Conservation (phyloP, 2,113 vertebrate species). For the Microtus richardsoni region DNA sequence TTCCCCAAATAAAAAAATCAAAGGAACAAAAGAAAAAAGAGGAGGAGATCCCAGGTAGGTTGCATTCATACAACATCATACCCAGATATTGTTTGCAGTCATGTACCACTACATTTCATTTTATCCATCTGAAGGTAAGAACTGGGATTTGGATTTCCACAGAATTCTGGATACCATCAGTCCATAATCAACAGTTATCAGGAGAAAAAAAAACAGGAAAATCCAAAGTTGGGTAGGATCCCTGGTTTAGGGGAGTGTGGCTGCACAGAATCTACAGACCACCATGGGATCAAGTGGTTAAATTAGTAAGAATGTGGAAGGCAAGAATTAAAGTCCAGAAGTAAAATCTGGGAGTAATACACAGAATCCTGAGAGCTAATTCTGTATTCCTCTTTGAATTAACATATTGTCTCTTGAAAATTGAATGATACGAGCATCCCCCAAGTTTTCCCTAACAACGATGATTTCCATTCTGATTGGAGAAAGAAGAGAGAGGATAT, state of each 20-base stretch:
- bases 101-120: background rate
- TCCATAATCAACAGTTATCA: background rate
- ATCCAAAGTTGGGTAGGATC: background rate
- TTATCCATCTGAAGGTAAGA: background rate
- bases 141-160: background rate
- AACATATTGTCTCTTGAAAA: background rate
- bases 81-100: background rate
- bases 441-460: background rate
- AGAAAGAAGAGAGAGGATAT: background rate
- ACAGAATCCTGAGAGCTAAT: background rate
- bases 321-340: background rate
- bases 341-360: background rate
- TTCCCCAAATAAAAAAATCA: too few relatives aligned
- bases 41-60: background rate
- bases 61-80: background rate
- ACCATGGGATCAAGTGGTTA: background rate
- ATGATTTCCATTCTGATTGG: background rate
- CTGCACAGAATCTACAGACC: background rate
- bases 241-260: background rate
- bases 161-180: background rate
- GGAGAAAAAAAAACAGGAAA: background rate
- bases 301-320: background rate
- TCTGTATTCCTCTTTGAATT: background rate
- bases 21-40: background rate
- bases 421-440: background rate